phyloP scores from a whole-genome alignment of 2,888 invertebrate species.

The Gastracanthus pulcherrimus region DNA sequence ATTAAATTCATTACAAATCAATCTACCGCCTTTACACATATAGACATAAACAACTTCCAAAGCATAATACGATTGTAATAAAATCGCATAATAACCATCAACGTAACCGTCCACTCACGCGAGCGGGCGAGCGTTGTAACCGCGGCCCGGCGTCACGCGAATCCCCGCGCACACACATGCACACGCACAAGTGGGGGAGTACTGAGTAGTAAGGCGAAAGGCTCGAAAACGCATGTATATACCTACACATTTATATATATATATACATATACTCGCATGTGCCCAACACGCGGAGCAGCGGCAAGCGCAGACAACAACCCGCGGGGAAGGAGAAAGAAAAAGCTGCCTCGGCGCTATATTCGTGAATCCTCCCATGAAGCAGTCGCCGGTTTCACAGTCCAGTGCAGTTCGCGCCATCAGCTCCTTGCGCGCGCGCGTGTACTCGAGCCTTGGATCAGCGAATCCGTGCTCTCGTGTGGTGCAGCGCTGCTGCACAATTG shows the following conservation, averaged over 20 bases:
- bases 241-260: background rate
- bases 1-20: too few relatives aligned
- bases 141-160: background rate
- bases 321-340: constrained; percentile 1
- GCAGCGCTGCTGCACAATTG: too few relatives aligned
- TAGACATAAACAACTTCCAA: too few relatives aligned
- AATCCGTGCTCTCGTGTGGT: too few relatives aligned
- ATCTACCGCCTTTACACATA: too few relatives aligned
- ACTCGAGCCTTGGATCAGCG: too few relatives aligned
- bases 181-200: background rate
- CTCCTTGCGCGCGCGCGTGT: too few relatives aligned
- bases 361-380: too few relatives aligned
- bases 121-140: too few relatives aligned
- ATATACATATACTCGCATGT: background rate
- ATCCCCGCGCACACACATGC: background rate
- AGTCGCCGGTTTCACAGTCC: background rate
- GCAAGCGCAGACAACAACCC: background rate
- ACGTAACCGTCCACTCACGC: too few relatives aligned
- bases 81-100: too few relatives aligned
- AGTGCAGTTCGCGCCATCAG: background rate
- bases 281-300: background rate
- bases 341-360: background rate
- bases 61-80: too few relatives aligned
- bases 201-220: constrained; percentile 13
- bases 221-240: background rate